phyloP scores from a whole-genome alignment of 2,797 vertebrate species.

The Pseudomugil tenellus region DNA sequence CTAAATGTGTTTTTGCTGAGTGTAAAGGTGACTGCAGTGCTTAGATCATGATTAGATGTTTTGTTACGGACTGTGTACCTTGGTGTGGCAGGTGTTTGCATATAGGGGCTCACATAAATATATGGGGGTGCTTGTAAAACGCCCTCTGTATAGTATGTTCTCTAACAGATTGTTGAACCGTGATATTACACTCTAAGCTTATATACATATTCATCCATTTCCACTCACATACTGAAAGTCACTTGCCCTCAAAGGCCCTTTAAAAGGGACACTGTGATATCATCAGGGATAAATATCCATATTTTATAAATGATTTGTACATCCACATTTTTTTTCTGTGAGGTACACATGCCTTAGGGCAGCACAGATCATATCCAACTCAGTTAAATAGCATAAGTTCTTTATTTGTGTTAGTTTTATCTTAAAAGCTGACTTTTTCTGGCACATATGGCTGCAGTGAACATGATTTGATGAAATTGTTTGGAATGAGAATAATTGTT shows the following conservation, averaged over 20 bases:
- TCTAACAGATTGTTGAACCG: slow-evolving; percentile 64
- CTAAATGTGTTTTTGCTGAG: slow-evolving; percentile 3
- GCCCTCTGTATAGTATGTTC: slow-evolving; percentile 44
- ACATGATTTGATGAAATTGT: neutral
- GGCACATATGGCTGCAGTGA: neutral
- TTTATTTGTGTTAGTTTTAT: slow-evolving; percentile 1
- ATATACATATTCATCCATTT: slow-evolving; percentile 67
- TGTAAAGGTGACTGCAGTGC: slow-evolving; percentile 17
- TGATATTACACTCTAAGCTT: slow-evolving; percentile 69
- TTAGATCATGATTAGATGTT: slow-evolving; percentile 33
- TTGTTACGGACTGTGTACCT: slow-evolving; percentile 20
- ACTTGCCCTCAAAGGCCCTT: slow-evolving; percentile 48
- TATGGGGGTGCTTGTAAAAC: slow-evolving; percentile 30
- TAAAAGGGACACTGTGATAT: slow-evolving; percentile 51
- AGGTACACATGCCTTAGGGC: slow-evolving; percentile 25
- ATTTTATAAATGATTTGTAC: slow-evolving; percentile 14
- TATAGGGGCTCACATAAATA: slow-evolving; percentile 30
- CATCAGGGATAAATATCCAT: slow-evolving; percentile 56
- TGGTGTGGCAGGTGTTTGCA: slow-evolving; percentile 46
- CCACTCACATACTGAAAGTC: slow-evolving; percentile 36
- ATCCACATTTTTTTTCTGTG: slow-evolving; percentile 2
- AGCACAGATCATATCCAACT: slow-evolving; percentile 8
- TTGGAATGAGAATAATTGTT: neutral
- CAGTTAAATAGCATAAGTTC: neutral
- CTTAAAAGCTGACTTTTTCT: neutral